These are phyloP conservation scores for Aulostomus chinensis DNA, from an alignment of 2,797 vertebrate genomes.

Conservation along the genomic window DNA sequence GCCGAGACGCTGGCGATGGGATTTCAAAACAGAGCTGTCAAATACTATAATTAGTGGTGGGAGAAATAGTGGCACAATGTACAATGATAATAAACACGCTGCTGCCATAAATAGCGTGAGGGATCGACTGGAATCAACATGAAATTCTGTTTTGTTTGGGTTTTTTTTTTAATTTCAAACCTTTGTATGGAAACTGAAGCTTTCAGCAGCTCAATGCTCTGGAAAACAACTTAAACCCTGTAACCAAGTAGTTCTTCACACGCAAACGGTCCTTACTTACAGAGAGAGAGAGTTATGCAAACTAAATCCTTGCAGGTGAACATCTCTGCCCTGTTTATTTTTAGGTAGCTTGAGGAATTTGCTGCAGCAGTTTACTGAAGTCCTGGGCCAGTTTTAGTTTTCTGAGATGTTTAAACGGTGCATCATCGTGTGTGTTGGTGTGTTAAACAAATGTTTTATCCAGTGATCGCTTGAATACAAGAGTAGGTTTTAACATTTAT, in stretches of 20 bases:
- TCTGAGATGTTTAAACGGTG: constrained; percentile 13
- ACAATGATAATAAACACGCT: constrained; percentile 38
- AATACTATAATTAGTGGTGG: constrained; percentile 63
- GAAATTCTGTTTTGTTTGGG: constrained; percentile 45
- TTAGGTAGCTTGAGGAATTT: constrained; percentile 52
- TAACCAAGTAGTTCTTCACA: constrained; percentile 47
- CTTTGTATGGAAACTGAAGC: constrained; percentile 22
- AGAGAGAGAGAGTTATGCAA: constrained; percentile 29
- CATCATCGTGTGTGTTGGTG: no score
- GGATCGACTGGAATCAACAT: constrained; percentile 57
- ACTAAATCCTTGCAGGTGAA: constrained; percentile 33
- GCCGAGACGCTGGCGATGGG: constrained; percentile 35
- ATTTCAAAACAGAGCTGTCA: constrained; percentile 61
- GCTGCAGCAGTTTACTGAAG: constrained; percentile 59
- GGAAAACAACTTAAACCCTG: constrained; percentile 52
- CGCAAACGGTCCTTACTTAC: constrained; percentile 32
- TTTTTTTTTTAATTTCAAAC: constrained; percentile 51
- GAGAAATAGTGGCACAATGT: constrained; percentile 49
- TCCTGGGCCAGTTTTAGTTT: constrained; percentile 27
- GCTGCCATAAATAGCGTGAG: constrained; percentile 51
- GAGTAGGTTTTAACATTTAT: no score
- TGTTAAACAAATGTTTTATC: no score
- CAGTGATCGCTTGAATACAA: no score
- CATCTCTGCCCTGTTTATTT: constrained; percentile 53
- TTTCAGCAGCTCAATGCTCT: constrained; percentile 34